Conservation (phyloP, 2,797 vertebrate species). For the Poecile montanus region DNA sequence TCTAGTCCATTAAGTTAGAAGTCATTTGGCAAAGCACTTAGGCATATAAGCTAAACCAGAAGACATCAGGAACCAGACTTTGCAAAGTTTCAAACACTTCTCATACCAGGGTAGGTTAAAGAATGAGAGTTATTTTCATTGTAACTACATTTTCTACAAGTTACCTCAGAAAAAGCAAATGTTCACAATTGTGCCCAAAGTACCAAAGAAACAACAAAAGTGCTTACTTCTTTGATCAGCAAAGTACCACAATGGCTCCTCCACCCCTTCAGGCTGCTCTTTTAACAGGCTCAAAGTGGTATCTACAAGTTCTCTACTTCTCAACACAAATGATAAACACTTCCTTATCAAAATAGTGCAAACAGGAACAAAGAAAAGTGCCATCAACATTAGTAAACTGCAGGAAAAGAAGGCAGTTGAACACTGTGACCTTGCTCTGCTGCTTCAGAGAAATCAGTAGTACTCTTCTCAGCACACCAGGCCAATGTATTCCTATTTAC, state of each 20-base stretch:
- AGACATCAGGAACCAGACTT: not conserved
- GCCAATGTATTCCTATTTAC: not conserved
- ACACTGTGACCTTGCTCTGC: not conserved
- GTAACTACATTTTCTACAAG: not conserved
- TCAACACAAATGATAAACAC: not conserved
- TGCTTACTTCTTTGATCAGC: conserved; percentile 10
- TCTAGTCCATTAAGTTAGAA: not conserved
- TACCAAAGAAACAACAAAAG: conserved; percentile 34
- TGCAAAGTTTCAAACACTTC: not conserved
- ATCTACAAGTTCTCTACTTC: not conserved
- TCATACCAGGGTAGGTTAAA: not conserved
- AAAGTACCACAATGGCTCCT: not conserved
- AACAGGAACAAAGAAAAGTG: conserved; percentile 60
- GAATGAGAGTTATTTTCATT: not conserved
- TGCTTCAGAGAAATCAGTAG: conserved; percentile 53
- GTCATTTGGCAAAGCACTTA: conserved; percentile 9
- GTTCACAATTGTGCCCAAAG: conserved; percentile 7
- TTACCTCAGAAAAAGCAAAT: not conserved
- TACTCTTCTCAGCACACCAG: not conserved
- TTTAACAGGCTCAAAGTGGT: not conserved
- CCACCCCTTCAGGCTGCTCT: not conserved
- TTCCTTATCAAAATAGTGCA: conserved; percentile 59
- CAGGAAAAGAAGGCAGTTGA: not conserved
- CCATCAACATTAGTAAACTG: conserved; percentile 28
- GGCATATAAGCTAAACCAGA: not conserved